A percentile compares a stretch with the other conserved stretches of the same genome.
phyloP scores from a whole-genome alignment of 35 echinoderm and acorn worm species.

The Ptychodera flava region DNA sequence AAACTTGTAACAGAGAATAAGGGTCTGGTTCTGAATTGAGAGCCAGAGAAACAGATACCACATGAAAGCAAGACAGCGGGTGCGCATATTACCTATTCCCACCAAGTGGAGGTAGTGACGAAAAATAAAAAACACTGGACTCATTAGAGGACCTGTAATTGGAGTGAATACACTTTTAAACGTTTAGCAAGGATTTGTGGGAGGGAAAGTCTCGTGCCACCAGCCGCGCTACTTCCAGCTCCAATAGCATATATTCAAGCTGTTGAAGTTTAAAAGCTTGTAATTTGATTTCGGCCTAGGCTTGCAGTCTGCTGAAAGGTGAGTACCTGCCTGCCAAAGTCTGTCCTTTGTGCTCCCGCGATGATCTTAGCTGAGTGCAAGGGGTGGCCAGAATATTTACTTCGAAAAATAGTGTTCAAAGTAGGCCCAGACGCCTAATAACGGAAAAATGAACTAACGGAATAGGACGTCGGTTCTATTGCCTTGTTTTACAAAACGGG shows the following conservation, averaged over 20 bases:
- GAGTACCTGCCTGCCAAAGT: constrained; percentile 14
- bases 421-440: constrained; percentile 35
- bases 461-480: constrained; percentile 82
- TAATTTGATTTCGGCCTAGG: constrained; percentile 6
- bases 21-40: constrained; percentile 50
- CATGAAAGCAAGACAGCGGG: constrained; percentile 76
- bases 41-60: constrained; percentile 56
- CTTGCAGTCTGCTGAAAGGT: constrained; percentile 47
- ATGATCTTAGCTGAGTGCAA: constrained; percentile 41
- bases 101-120: constrained; percentile 72
- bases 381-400: constrained; percentile 36
- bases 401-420: constrained; percentile 44
- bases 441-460: constrained; percentile 65
- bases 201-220: constrained; percentile 64
- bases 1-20: constrained; percentile 53
- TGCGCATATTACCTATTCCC: constrained; percentile 63
- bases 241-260: constrained; percentile 43
- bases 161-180: constrained; percentile 42
- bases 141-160: constrained; percentile 48
- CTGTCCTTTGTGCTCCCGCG: constrained; percentile 20
- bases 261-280: constrained; percentile 46
- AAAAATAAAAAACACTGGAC: constrained; percentile 76
- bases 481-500: constrained; percentile 37
- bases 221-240: constrained; percentile 70
- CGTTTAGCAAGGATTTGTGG: constrained; percentile 69